Evolutionary conservation across 2,888 invertebrate genomes (phyloP), one percentile per base, ranked within the genome.

Genomic region (Drosophila putrida): DNA sequence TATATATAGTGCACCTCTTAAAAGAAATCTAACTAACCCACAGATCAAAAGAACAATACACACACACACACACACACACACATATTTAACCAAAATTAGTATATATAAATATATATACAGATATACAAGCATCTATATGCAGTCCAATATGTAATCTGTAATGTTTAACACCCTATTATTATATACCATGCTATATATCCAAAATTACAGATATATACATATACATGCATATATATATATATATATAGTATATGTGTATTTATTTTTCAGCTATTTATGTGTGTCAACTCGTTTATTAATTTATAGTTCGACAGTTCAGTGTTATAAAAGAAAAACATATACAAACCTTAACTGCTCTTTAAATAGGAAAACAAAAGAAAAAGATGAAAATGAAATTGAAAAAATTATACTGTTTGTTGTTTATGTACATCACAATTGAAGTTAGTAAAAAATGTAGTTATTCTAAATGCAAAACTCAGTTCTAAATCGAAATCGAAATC

Each of bases 391-490:
- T 2, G 8, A 31, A 31, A 4, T 35, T 11, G 8, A 46, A 55
- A 39, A 38, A 65, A 5, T 46, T 43, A 59, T 50, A 64, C 44
- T 38, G 62, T 62, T 75, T 49, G 75, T 75, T 72, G 60, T 61
- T 75, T 47, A 59, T 65, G 47, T 73, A 54, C 60, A 65, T 46
- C 50, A 67, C 55, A 53, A 47, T 43, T 59, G 27, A 66, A 59
- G 47, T 63, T 79, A 69, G 80, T 49, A n/a, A 57, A n/a, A 57
- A 75, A 57, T 79, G 63, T 75, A 51, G 63, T 69, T 75, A 61
- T 57, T 62, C 57, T 46, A 53, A 68, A 53, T 59, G 47, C 43
- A 6, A 60, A 44, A 57, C 46, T 78, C 58, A 63, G 58, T 66
- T 78, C 28, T 27, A 38, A 43, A 43, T n/a, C n/a, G n/a, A n/a